Base-by-base conservation (phyloP, 2,888 invertebrate species). In the Agriotes lineatus region DNA sequence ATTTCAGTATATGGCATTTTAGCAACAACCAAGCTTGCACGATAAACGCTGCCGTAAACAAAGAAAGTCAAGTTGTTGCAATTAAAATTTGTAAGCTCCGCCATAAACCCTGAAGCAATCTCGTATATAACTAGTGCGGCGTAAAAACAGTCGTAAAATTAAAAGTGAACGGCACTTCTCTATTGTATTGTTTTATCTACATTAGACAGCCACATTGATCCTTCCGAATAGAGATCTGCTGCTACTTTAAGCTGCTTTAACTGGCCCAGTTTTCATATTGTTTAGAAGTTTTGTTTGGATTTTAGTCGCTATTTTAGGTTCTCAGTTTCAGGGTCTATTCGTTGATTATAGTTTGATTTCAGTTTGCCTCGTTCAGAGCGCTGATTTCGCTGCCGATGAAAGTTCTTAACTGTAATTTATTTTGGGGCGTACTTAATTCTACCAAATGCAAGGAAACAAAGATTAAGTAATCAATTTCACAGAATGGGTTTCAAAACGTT, bases 361-460 rank as follows among this genome's bases (percentile, higher is more conserved):
- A 33, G 33, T 35, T 52, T 52, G 52, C 33, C 57, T 9, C 12
- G 57, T 42, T 19, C n/a, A 9, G 4, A 37, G 22, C 57, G 37
- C 39, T 57, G 57, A 57, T 57, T 57, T 57, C 19, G 22, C 42
- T 42, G 57, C 52, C 18, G 33, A 54, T 33, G 48, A 54, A 37
- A 57, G 22, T 42, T 57, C 37, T 2, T 33, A 42, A 42, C 22
- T 42, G 57, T 42, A 57, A 57, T 42, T 57, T 57, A 25, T 57
- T 54, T 52, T 35, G 33, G 52, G 52, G 33, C 33, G 4, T 52
- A 48, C 48, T 52, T 33, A 52, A 52, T 52, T 52, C 33, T 52
- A 35, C 35, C 18, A 10, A 48, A 48, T 48, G 48, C 48, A 48
- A 35, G 18, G 14, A 56, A 37, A 56, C 56, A 56, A 56, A 56